These are phyloP conservation scores for Abrostola tripartita DNA, from an alignment of 2,888 invertebrate species.

Conservation along the genomic window DNA sequence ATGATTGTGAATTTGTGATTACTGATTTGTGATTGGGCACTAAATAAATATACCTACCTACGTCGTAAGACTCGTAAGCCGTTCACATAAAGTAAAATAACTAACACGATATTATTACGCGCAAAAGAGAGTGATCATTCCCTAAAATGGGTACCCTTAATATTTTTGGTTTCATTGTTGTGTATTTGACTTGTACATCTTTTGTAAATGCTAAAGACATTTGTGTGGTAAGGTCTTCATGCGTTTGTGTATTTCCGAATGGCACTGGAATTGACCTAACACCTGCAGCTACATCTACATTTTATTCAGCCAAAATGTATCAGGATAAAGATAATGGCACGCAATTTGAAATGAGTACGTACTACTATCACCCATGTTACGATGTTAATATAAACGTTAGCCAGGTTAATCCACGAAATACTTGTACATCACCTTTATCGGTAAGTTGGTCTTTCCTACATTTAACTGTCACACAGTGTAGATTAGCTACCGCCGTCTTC, in stretches of 20 bases:
- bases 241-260: constrained; percentile 81
- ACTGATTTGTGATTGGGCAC: constrained; percentile 34
- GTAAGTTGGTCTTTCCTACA: constrained; percentile 62
- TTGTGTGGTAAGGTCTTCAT: constrained; percentile 76
- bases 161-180: constrained; percentile 52
- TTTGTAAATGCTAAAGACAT: constrained; percentile 63
- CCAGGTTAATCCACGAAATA: constrained; percentile 50
- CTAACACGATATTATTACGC: constrained; percentile 19
- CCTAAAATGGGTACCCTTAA: constrained; percentile 59
- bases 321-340: constrained; percentile 56
- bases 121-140: constrained; percentile 4
- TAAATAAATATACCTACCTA: constrained; percentile 25
- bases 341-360: constrained; percentile 70
- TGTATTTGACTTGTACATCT: constrained; percentile 55
- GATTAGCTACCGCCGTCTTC: background rate
- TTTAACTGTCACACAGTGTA: background rate
- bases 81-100: constrained; percentile 36
- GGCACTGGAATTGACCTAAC: constrained; percentile 84
- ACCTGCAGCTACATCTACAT: constrained; percentile 66
- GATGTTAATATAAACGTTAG: constrained; percentile 65
- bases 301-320: constrained; percentile 70
- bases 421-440: constrained; percentile 68
- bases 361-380: constrained; percentile 80
- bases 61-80: constrained; percentile 23
- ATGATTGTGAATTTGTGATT: too few species aligned